phyloP scores from a whole-genome alignment of 2,888 invertebrate species.

The Entomobrya proxima region DNA sequence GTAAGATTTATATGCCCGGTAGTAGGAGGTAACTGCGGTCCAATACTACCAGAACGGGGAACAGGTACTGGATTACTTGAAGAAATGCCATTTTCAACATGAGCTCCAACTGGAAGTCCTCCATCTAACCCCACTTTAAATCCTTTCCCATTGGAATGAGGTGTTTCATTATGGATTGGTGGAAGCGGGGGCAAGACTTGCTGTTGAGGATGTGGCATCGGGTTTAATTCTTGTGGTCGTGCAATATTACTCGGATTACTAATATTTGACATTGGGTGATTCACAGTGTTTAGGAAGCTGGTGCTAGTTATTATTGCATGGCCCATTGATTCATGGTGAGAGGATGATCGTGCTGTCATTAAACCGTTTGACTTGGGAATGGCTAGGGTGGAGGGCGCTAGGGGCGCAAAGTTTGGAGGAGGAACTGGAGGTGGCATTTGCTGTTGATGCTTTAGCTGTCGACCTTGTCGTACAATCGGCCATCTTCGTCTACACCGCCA shows the following conservation, averaged over 20 bases:
- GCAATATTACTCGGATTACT: conserved; percentile 18
- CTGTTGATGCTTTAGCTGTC: conserved; percentile 27
- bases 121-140: conserved; percentile 26
- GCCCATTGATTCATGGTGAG: conserved; percentile 56
- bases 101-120: neutral
- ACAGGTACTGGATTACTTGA: conserved; percentile 61
- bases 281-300: conserved; percentile 54
- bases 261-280: conserved; percentile 27
- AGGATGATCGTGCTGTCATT: conserved; percentile 53
- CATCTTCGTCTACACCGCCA: conserved; percentile 79
- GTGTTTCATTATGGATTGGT: conserved; percentile 17
- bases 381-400: neutral
- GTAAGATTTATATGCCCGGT: neutral
- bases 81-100: conserved; percentile 21
- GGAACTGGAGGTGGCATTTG: conserved; percentile 57
- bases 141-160: conserved; percentile 10
- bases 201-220: conserved; percentile 46
- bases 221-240: conserved; percentile 33
- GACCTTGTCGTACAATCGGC: conserved; percentile 68
- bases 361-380: conserved; percentile 48
- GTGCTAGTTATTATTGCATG: conserved; percentile 58
- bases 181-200: conserved; percentile 39
- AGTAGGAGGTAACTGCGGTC: conserved; percentile 12
- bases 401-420: conserved; percentile 47
- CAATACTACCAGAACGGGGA: conserved; percentile 51